Base-by-base conservation (phyloP, 2,797 vertebrate genomes). In the Myiotriccus ornatus region DNA sequence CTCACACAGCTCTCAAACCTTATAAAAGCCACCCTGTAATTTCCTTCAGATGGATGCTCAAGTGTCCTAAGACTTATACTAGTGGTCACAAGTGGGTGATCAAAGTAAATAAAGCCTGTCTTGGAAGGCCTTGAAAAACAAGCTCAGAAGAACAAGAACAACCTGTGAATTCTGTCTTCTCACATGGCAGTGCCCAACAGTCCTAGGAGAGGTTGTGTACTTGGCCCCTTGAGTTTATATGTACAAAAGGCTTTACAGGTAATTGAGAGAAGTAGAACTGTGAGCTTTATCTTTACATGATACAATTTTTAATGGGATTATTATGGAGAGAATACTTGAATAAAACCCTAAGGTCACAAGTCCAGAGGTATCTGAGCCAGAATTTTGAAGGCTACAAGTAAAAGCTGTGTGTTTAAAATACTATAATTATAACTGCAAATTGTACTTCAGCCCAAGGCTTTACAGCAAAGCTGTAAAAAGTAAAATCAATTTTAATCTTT, bases 401-500 rank as follows among this genome's bases (percentile, higher is more conserved):
- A 95, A 70, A 94, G 73, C 52, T 50, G 8, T 84, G 76, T 93
- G n/a, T 92, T 96, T 96, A 95, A 95, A 93, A 89, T 49, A 65
- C 86, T 89, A 8, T 84, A 89, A 95, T 95, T 91, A 60, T 67
- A 83, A 93, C 85, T 94, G 73, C 83, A 95, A 93, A 93, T 89
- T 84, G 57, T 94, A 87, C 62, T 59, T 95, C 79, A 91, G 83
- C 49, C 74, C 73, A 92, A 82, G 87, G 77, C 71, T 97, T 95
- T 89, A 95, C 68, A 94, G 94, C 82, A 95, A 85, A 95, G 47
- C 59, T 88, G 87, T 69, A 81, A 89, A 83, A 96, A 85, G 84
- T 82, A 92, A 96, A 94, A 94, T 90, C 39, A 82, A 80, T 96
- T 95, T 96, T 95, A 85, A 93, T 95, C 91, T 96, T 89, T 95